Conservation (phyloP, 2,113 vertebrate species). For the Cynocephalus volans region DNA sequence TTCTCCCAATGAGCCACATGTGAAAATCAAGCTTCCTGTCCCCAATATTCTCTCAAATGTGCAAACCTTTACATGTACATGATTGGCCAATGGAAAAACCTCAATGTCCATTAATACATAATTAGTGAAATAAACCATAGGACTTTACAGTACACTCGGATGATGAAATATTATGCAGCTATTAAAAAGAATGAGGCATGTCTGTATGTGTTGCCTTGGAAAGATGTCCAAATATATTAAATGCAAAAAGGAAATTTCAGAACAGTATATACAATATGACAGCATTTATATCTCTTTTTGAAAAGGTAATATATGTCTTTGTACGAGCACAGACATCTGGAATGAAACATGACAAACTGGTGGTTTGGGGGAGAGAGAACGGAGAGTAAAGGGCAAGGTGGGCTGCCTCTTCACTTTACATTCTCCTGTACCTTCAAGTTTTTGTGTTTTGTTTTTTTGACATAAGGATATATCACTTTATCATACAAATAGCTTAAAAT, state of each 20-base stretch:
- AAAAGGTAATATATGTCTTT: not conserved
- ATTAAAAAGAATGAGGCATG: not conserved
- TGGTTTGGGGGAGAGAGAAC: not conserved
- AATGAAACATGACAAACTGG: not conserved
- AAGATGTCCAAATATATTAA: not conserved
- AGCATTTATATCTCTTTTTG: not conserved
- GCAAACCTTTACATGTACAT: not conserved
- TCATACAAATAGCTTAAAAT: not conserved
- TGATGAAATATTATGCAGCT: not conserved
- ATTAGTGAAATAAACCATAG: not conserved
- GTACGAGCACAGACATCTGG: not conserved
- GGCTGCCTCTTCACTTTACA: not conserved
- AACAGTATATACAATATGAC: not conserved
- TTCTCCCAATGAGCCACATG: too few relatives aligned
- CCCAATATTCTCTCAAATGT: not conserved
- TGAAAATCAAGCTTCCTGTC: not conserved
- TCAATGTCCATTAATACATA: not conserved
- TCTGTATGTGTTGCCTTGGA: not conserved
- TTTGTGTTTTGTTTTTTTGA: not conserved
- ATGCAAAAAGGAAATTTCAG: not conserved
- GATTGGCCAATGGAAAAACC: not conserved
- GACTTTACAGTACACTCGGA: not conserved
- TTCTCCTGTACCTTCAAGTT: not conserved
- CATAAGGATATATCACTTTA: not conserved
- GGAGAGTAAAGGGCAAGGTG: not conserved